phyloP scores from a whole-genome alignment of 2,113 vertebrate species.

The Gallinago paraguaiae region DNA sequence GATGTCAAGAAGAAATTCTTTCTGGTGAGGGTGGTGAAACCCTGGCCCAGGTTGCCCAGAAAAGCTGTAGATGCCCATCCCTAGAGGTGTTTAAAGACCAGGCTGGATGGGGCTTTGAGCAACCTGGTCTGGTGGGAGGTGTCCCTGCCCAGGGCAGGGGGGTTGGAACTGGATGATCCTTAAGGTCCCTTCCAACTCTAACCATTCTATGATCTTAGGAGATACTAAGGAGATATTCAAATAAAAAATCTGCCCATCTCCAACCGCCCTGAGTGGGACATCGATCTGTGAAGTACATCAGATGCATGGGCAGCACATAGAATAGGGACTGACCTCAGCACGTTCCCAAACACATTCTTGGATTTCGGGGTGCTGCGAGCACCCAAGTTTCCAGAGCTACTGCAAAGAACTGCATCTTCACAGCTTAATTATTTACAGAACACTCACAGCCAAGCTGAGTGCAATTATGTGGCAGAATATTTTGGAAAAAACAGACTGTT shows the following conservation, averaged over 20 bases:
- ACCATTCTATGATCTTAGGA: neutral
- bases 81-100: neutral
- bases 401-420: neutral
- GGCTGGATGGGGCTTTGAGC: neutral
- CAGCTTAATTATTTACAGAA: conserved; percentile 2
- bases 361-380: neutral
- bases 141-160: neutral
- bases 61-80: neutral
- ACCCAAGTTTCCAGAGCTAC: neutral
- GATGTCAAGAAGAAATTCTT: neutral
- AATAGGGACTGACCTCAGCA: neutral
- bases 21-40: neutral
- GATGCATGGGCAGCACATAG: rapidly evolving
- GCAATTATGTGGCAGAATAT: neutral
- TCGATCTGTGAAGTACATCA: neutral
- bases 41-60: neutral
- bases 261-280: rapidly evolving
- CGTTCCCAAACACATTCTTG: neutral
- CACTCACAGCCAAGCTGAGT: neutral
- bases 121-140: neutral
- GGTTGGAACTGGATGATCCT: neutral
- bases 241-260: neutral
- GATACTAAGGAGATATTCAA: neutral
- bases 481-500: conserved; percentile 4
- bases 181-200: neutral